Conservation (phyloP, 2,113 vertebrate genomes). For the Serilophus lunatus region DNA sequence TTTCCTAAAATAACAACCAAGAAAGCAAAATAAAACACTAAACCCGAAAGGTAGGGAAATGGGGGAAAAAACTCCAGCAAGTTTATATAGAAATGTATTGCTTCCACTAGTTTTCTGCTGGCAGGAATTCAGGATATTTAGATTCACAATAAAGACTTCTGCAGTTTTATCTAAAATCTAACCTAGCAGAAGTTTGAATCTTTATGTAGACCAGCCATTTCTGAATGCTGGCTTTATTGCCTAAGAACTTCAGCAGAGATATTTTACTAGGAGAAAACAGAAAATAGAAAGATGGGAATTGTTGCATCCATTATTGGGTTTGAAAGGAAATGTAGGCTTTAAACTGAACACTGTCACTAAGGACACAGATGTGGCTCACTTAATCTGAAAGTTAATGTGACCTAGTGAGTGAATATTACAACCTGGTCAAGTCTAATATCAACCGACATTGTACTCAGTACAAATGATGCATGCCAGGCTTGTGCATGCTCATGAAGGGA, state of each 20-base stretch:
- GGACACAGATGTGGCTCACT: neutral
- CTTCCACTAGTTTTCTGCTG: neutral
- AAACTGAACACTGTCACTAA: neutral
- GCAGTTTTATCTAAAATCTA: constrained; percentile 1
- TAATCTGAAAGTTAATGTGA: neutral
- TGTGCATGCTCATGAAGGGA: neutral
- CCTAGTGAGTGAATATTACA: neutral
- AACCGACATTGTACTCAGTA: neutral
- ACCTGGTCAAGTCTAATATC: neutral
- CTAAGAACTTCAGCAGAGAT: neutral
- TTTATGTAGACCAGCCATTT: neutral
- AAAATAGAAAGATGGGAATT: neutral
- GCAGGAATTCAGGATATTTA: neutral
- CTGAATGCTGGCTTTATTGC: neutral
- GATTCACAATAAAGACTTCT: neutral
- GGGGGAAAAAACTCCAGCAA: neutral
- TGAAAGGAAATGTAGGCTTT: neutral
- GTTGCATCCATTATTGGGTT: neutral
- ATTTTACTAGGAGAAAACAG: neutral
- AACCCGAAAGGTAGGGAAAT: neutral
- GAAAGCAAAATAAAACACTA: neutral
- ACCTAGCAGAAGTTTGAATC: neutral
- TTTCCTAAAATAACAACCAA: neutral
- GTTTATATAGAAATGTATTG: neutral
- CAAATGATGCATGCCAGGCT: neutral